phyloP scores from a whole-genome alignment of 2,797 vertebrate species.

The Pseudopleuronectes americanus region DNA sequence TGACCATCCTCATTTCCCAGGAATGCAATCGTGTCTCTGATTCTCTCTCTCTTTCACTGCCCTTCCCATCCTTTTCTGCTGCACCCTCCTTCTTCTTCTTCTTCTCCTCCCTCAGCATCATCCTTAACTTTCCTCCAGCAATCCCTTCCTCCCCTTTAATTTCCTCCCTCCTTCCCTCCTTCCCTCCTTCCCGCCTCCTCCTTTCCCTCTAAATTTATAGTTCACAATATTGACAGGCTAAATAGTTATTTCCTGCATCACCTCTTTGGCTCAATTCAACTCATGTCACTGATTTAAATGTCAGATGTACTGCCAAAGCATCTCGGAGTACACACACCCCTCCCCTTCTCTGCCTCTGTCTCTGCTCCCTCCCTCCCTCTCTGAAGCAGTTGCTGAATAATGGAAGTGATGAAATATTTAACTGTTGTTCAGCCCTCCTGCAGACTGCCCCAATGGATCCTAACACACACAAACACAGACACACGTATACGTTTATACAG shows the following conservation, averaged over 20 bases:
- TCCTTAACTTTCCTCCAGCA: slow-evolving; percentile 4
- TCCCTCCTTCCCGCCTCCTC: not conserved
- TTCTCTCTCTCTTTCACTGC: slow-evolving; percentile 24
- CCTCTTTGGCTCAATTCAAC: not conserved
- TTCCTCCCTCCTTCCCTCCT: slow-evolving; percentile 6
- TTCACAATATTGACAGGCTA: not conserved
- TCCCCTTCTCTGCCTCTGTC: slow-evolving; percentile 38
- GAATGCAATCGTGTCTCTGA: slow-evolving; percentile 63
- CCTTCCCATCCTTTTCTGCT: slow-evolving; percentile 40
- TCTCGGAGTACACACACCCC: slow-evolving; percentile 14
- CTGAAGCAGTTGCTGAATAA: slow-evolving; percentile 79
- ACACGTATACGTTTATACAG: not conserved
- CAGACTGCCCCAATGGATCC: slow-evolving; percentile 70
- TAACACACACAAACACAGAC: slow-evolving; percentile 35
- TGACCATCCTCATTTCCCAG: slow-evolving; percentile 76
- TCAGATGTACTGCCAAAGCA: slow-evolving; percentile 23
- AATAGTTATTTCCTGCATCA: not conserved
- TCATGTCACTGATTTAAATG: slow-evolving; percentile 20
- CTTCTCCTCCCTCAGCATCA: slow-evolving; percentile 29
- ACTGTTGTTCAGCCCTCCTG: slow-evolving; percentile 80
- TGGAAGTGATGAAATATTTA: slow-evolving; percentile 86
- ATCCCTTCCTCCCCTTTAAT: slow-evolving; percentile 19
- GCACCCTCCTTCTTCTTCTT: slow-evolving; percentile 23
- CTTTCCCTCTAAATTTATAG: not conserved
- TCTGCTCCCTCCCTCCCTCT: slow-evolving; percentile 46